phyloP scores from a whole-genome alignment of 1,140 invertebrate genomes.

The Lanistes nyassanus region DNA sequence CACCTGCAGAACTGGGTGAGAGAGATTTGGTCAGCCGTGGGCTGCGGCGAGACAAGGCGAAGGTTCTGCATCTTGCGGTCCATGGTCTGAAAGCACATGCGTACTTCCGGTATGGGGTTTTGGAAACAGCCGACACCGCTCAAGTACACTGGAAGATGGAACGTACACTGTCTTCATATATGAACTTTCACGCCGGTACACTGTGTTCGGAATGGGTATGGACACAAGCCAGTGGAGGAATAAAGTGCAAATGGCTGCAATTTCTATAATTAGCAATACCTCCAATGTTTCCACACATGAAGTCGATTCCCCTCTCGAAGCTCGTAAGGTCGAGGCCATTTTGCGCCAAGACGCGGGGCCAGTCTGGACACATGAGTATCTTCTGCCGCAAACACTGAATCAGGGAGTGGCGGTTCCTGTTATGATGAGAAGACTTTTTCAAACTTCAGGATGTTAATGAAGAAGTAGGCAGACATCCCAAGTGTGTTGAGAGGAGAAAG shows the following conservation, averaged over 20 bases:
- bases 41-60: slow-evolving; percentile 27
- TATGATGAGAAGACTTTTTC: background rate
- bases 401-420: slow-evolving; percentile 34
- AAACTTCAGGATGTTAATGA: no score
- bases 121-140: slow-evolving; percentile 31
- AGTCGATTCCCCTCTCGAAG: slow-evolving; percentile 30
- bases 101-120: slow-evolving; percentile 38
- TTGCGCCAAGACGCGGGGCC: slow-evolving; percentile 25
- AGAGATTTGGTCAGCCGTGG: slow-evolving; percentile 30
- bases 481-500: background rate
- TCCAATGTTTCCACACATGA: slow-evolving; percentile 32
- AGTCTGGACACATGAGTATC: slow-evolving; percentile 32
- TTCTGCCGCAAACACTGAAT: slow-evolving; percentile 38
- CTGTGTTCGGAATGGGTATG: no score
- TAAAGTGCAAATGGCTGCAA: no score
- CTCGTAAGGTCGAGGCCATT: slow-evolving; percentile 31
- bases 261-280: background rate
- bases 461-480: no score
- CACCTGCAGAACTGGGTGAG: slow-evolving; percentile 36
- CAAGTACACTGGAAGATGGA: slow-evolving; percentile 32
- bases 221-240: no score
- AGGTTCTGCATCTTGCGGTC: slow-evolving; percentile 33
- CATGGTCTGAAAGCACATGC: slow-evolving; percentile 33
- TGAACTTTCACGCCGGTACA: no score
- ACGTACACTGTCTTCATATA: background rate